Evolutionary conservation across 2,113 vertebrate species (phyloP).

Genomic region (Poecilia latipinna): DNA sequence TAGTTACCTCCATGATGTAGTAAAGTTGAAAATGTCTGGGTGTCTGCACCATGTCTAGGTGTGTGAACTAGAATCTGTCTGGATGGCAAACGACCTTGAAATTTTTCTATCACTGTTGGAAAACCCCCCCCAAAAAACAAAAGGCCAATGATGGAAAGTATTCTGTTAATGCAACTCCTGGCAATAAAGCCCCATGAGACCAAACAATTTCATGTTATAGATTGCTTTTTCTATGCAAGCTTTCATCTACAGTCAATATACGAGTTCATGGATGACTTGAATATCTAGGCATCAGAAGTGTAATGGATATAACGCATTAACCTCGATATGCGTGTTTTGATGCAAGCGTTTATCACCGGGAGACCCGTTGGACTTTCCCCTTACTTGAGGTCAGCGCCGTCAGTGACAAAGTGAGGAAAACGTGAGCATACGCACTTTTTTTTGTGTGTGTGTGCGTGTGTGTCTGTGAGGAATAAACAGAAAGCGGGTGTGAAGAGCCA

Average conservation of each 20-base stretch:
- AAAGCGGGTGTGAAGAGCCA: constrained; percentile 57
- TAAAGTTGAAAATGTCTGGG: too few species aligned
- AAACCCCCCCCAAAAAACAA: too few species aligned
- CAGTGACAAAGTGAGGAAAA: constrained; percentile 65
- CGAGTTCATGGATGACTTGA: constrained; percentile 23
- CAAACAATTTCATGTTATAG: too few species aligned
- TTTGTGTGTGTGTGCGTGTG: not conserved
- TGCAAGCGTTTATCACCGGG: constrained; percentile 12
- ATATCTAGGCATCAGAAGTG: constrained; percentile 47
- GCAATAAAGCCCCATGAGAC: too few species aligned
- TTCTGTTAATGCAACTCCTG: too few species aligned
- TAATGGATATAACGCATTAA: constrained; percentile 62
- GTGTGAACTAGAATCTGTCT: too few species aligned
- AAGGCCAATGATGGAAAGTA: too few species aligned
- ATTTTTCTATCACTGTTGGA: too few species aligned
- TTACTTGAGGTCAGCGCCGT: constrained; percentile 71
- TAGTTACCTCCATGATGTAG: too few species aligned
- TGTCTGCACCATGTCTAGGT: too few species aligned
- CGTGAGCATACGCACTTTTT: constrained; percentile 29
- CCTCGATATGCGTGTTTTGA: constrained; percentile 21
- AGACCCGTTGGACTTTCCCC: constrained; percentile 54
- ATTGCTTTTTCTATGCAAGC: not conserved
- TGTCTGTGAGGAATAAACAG: constrained; percentile 38
- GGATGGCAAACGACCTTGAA: too few species aligned
- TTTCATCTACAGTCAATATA: not conserved